Evolutionary conservation across 2,797 vertebrate species (phyloP), one percentile per base, ranked within the genome.

Genomic region (Crax fasciolata): DNA sequence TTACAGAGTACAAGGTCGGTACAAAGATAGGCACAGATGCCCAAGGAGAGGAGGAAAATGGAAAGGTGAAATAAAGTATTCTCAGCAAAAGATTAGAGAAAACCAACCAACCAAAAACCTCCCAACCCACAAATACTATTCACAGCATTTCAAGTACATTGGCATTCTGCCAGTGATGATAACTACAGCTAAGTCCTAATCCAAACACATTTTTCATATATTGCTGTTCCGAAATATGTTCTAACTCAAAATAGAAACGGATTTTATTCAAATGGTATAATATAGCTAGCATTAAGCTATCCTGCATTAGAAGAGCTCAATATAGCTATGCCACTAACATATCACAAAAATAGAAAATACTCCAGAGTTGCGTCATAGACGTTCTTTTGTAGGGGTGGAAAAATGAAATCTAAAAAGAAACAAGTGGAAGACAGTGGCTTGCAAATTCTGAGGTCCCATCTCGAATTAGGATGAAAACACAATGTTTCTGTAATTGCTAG

Each of bases 1-100:
- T 63, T 21, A 55, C 0, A 39, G 15, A 49, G 25, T 46, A 84
- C 59, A 87, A 91, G 67, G 77, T 94, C 76, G 91, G 17, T 44
- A 90, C 52, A 84, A 93, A 84, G 93, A 76, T 6, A 92, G 41
- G 70, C 28, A 65, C 7, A 79, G 57, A 57, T 35, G 79, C 38
- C 73, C 28, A 78, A 74, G 68, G 46, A 72, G 46, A 71, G 30
- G 27, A 81, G 35, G 52, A 91, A 25, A 89, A 93, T 32, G n/a
- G 38, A 77, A 94, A 88, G 41, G 79, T 67, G 55, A 84, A 82
- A 78, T 12, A 66, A 59, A 3, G 5, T 71, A 10, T 88, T 93
- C 82, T 88, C 63, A 90, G 27, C 2, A 76, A 9, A 13, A 91
- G 44, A 43, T 49, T 48, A 43, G 83, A 82, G 72, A 44, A n/a